These are phyloP conservation scores for Timandra comae DNA, from an alignment of 2,888 invertebrate genomes.

Conservation along the genomic window DNA sequence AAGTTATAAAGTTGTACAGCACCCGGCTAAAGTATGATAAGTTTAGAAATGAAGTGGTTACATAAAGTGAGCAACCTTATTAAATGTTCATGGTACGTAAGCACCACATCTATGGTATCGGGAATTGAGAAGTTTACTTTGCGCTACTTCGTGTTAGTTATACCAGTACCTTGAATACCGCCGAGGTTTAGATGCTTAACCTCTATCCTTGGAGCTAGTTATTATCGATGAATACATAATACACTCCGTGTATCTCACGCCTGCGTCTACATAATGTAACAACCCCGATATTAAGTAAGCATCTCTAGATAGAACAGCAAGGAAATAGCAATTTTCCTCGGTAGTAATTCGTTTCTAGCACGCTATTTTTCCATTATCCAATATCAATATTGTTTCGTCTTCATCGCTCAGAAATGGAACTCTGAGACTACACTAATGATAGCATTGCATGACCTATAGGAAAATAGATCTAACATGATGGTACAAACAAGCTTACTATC, in stretches of 20 bases:
- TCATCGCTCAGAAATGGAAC: constrained; percentile 59
- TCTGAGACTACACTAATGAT: constrained; percentile 61
- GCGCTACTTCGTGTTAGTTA: constrained; percentile 9
- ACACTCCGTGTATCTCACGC: constrained; percentile 12
- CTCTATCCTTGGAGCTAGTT: constrained; percentile 9
- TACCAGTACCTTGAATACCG: constrained; percentile 11
- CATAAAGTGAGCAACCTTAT: constrained; percentile 22
- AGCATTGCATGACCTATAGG: constrained; percentile 54
- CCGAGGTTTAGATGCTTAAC: constrained; percentile 16
- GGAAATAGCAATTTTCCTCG: constrained; percentile 66
- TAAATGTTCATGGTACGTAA: constrained; percentile 23
- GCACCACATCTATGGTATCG: constrained; percentile 26
- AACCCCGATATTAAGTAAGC: constrained; percentile 38
- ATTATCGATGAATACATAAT: constrained; percentile 17
- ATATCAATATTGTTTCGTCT: constrained; percentile 73
- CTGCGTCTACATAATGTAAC: constrained; percentile 25
- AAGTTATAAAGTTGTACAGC: constrained; percentile 23
- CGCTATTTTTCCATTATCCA: constrained; percentile 73
- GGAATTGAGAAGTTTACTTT: constrained; percentile 22
- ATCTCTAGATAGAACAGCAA: constrained; percentile 50
- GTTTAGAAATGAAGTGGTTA: constrained; percentile 24
- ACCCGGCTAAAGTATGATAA: constrained; percentile 27
- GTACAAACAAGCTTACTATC: too few species aligned
- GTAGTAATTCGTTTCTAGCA: constrained; percentile 59
- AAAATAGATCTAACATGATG: constrained; percentile 11